Base-by-base conservation (phyloP, 2,113 vertebrate genomes). In the Nannobrachium achirus region DNA sequence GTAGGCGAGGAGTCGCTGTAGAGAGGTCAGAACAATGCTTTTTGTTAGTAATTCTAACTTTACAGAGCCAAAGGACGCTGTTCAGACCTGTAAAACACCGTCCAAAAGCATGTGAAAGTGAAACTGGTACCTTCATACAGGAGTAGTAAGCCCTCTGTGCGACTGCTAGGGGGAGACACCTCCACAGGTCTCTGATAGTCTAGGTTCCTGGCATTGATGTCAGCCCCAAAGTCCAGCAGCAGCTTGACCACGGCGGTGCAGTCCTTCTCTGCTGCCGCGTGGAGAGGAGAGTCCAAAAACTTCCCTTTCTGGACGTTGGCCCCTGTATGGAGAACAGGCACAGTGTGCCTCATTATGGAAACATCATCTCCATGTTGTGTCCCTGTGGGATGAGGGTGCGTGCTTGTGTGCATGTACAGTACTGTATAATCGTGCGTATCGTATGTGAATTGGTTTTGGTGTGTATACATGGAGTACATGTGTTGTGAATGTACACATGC, bases 151-250 rank as follows among this genome's bases (percentile, higher is more conserved):
- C 91, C 92, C 82, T 98, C 97, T 61, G 96, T 94, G 53, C 86
- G 66, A 75, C 95, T 95, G 81, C 94, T 94, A 9, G 95, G 92
- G 16, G 92, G 88, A 65, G 95, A 94, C 56, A 95, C 84, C 14
- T 99, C 97, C 6, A 97, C 85, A 2, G 97, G 94, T 57, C 95
- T 87, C 85, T 96, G 92, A 53, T 92, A 93, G 46, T 97, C 95
- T 52, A 85, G 88, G 71, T 98, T 97, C 79, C 94, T 94, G 75
- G 95, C 93, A 39, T 95, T 97, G 75, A 95, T 91, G 62, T 99
- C 94, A 0, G 97, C 97, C 25, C 96, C 97, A 79, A 98, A 99
- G 66, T 98, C 97, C 62, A 99, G 90, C 75, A 99, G 91, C 57
- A 97, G 84, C 69, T 89, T 94, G 66, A 96, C 86, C 0, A 94